Conservation (phyloP, 2,888 invertebrate genomes). For the Atherix ibis region DNA sequence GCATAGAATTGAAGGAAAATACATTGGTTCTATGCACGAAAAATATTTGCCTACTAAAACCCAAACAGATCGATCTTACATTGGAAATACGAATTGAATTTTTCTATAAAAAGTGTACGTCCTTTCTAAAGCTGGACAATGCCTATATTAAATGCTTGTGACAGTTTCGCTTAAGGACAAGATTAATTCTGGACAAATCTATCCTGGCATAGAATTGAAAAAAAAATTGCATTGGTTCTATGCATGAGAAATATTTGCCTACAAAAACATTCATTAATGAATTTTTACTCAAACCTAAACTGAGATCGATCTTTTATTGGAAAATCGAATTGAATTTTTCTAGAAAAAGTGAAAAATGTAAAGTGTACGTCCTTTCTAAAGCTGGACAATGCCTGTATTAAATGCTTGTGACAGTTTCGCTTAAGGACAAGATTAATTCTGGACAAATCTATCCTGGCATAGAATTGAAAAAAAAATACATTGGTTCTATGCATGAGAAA, state of each 20-base stretch:
- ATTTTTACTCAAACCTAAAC: too few relatives aligned
- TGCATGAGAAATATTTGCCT: slow-evolving; percentile 8
- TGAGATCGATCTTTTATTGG: too few relatives aligned
- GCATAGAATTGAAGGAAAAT: slow-evolving; percentile 11
- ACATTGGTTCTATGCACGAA: neutral
- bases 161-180: slow-evolving; percentile 16
- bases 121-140: slow-evolving; percentile 7
- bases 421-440: slow-evolving; percentile 18
- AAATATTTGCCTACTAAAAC: too few relatives aligned
- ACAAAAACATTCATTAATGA: too few relatives aligned
- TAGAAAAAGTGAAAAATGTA: too few relatives aligned
- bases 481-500: slow-evolving; percentile 8
- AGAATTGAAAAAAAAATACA: neutral
- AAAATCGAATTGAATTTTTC: too few relatives aligned
- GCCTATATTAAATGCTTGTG: slow-evolving; percentile 4
- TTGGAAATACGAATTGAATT: too few relatives aligned
- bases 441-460: slow-evolving; percentile 27
- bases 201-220: slow-evolving; percentile 20
- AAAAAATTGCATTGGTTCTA: slow-evolving; percentile 30
- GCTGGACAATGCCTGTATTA: slow-evolving; percentile 5
- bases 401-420: slow-evolving; percentile 8
- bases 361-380: slow-evolving; percentile 6
- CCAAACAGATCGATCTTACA: too few relatives aligned
- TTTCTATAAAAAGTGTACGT: too few relatives aligned
- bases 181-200: slow-evolving; percentile 21